phyloP scores from a whole-genome alignment of 1,140 invertebrate genomes.

The Trichonephila clavata region DNA sequence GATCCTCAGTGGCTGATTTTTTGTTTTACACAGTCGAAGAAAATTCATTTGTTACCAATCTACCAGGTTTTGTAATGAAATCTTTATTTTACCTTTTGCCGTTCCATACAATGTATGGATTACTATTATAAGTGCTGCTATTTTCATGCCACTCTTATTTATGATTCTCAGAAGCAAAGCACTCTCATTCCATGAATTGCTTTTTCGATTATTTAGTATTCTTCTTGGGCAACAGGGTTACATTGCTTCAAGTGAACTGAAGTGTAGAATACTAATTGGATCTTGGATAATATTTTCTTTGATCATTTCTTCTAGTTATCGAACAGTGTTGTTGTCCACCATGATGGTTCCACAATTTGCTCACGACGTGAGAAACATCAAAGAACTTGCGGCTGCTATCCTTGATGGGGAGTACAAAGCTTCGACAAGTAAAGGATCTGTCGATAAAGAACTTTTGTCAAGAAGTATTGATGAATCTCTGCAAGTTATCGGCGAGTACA shows the following conservation, averaged over 20 bases:
- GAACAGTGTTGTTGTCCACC: background rate
- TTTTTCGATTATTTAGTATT: background rate
- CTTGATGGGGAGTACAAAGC: background rate
- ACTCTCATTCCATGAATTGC: background rate
- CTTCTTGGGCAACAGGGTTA: background rate
- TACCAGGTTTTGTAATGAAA: background rate
- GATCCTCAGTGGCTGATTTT: background rate
- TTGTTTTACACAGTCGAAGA: conserved; percentile 25
- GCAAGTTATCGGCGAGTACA: background rate
- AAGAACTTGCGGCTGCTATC: conserved; percentile 7
- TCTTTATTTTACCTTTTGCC: background rate
- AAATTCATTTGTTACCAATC: conserved; percentile 30
- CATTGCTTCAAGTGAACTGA: background rate
- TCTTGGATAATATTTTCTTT: background rate
- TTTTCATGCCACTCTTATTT: conserved; percentile 1
- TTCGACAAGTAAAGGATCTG: background rate
- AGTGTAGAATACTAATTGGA: background rate
- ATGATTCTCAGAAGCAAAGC: background rate
- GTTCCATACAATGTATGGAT: background rate
- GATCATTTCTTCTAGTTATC: background rate
- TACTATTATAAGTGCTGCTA: background rate
- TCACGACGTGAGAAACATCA: background rate
- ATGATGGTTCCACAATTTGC: background rate
- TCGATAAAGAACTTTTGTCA: conserved; percentile 7
- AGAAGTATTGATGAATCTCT: conserved; percentile 1